Conservation (phyloP, 2,888 invertebrate genomes). For the Molorchus minor region DNA sequence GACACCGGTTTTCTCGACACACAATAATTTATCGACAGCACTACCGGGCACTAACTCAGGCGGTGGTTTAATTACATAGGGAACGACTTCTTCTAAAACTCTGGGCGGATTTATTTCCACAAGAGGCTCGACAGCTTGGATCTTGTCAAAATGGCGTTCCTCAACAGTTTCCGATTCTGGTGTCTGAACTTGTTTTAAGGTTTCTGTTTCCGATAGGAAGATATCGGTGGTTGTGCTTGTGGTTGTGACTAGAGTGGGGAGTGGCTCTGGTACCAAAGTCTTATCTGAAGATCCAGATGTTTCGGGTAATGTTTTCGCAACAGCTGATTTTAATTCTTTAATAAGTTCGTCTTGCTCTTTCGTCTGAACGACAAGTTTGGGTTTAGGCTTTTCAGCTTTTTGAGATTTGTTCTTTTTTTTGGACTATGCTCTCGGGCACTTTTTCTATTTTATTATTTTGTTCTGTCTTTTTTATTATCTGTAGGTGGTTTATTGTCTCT, state of each 20-base stretch:
- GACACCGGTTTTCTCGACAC: slow-evolving; percentile 47
- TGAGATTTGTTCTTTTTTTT: not conserved
- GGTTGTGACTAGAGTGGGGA: slow-evolving; percentile 34
- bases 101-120: slow-evolving; percentile 48
- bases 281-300: slow-evolving; percentile 26
- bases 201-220: slow-evolving; percentile 38
- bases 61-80: slow-evolving; percentile 47
- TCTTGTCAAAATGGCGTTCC: slow-evolving; percentile 40
- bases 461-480: not conserved
- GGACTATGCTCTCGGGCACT: not conserved
- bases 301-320: slow-evolving; percentile 50
- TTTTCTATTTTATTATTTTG: slow-evolving; percentile 2
- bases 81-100: slow-evolving; percentile 49
- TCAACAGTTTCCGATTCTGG: slow-evolving; percentile 46
- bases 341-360: slow-evolving; percentile 35
- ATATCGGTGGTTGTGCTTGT: slow-evolving; percentile 35
- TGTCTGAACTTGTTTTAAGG: slow-evolving; percentile 43
- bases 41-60: slow-evolving; percentile 50
- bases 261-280: slow-evolving; percentile 21
- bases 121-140: slow-evolving; percentile 52
- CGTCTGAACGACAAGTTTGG: slow-evolving; percentile 23
- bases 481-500: not conserved
- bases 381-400: slow-evolving; percentile 12
- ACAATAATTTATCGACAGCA: slow-evolving; percentile 51
- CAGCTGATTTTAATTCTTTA: slow-evolving; percentile 32